These are phyloP conservation scores for Potorous gilbertii DNA, from an alignment of 2,797 vertebrate species.

Conservation along the genomic window DNA sequence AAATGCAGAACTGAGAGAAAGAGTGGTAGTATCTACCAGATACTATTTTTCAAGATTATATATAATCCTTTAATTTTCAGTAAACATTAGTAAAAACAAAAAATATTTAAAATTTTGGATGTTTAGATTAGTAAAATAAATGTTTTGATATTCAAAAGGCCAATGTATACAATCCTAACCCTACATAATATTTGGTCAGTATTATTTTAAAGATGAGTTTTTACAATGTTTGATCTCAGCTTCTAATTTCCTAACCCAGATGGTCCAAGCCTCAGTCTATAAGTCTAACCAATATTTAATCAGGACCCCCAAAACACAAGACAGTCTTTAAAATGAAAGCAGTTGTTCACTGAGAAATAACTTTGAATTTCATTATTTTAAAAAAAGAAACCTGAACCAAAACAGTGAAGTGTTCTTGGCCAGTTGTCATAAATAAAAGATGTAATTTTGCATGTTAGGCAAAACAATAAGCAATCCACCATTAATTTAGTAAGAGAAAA, in stretches of 20 bases:
- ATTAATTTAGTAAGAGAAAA: constrained; percentile 23
- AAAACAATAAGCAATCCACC: not conserved
- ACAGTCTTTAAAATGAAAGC: not conserved
- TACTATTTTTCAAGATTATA: constrained; percentile 27
- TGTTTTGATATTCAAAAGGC: not conserved
- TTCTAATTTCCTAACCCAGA: not conserved
- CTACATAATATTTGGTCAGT: not conserved
- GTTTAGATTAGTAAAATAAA: not conserved
- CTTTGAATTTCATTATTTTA: not conserved
- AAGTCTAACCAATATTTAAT: constrained; percentile 26
- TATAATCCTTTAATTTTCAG: constrained; percentile 22
- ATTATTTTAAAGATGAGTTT: not conserved
- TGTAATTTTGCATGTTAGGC: not conserved
- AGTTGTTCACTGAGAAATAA: constrained; percentile 8
- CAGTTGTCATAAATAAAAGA: not conserved
- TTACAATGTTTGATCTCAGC: not conserved
- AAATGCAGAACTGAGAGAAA: constrained; percentile 28
- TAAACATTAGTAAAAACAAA: not conserved
- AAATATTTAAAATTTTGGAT: constrained; percentile 15
- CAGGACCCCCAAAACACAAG: constrained; percentile 1
- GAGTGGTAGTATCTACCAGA: not conserved
- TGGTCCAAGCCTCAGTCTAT: not conserved
- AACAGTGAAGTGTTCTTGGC: not conserved
- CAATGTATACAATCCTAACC: not conserved
- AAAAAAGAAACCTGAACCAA: constrained; percentile 5